Evolutionary conservation across 2,113 vertebrate species (phyloP), one percentile per base, ranked within the genome.

Genomic region (Hystrix brachyura): DNA sequence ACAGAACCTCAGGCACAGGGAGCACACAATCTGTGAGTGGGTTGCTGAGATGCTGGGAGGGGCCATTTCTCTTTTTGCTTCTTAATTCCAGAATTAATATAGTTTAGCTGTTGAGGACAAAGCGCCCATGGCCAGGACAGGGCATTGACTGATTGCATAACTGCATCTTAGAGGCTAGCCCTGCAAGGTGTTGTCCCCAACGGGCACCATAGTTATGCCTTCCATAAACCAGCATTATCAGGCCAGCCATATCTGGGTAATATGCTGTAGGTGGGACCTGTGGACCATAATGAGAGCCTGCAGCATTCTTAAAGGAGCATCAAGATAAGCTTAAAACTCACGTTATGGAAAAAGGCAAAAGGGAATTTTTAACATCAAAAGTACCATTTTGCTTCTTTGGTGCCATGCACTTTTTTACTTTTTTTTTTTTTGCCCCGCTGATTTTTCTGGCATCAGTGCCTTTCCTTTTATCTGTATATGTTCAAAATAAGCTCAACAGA

Each of bases 401-500:
- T 88, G 19, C 29, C 2, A 1, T 8, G 7, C 5, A n/a, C 25
- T 67, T 91, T 48, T 46, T 29, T 62, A 3, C 60, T 1, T 67
- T 53, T 17, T 48, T 59, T 80, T 51, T 34, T 82, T 38, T 34
- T 34, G 27, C 87, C 64, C 51, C 79, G 18, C 14, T 60, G 4
- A 10, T 59, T 90, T 86, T 96, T 64, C n/a, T 83, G 15, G 8
- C 71, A 60, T 27, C 23, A 21, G 0, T 55, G 3, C n/a, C 11
- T 18, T 78, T 27, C 27, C 62, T 90, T 27, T 92, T 53, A 38
- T 51, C 13, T 62, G 25, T 9, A 60, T 15, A 14, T 59, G 1
- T 87, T 94, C n/a, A 80, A 88, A 79, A 60, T 32, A 87, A 92
- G 27, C 93, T 95, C 34, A 80, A 27, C 3, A 25, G 13, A 78